phyloP scores from a whole-genome alignment of 2,797 vertebrate species.

The Morus bassanus region DNA sequence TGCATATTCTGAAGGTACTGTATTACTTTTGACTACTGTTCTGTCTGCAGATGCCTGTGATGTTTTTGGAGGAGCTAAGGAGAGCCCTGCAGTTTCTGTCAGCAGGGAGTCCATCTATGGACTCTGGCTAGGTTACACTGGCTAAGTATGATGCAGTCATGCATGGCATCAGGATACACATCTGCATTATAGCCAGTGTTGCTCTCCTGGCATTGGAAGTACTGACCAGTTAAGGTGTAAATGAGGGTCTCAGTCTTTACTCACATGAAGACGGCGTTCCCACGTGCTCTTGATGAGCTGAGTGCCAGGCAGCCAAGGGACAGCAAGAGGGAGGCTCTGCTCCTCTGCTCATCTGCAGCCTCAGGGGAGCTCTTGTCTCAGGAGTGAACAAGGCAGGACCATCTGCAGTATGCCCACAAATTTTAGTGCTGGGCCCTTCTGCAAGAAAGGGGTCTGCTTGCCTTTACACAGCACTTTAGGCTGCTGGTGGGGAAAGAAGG shows the following conservation, averaged over 20 bases:
- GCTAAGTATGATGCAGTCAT: not conserved
- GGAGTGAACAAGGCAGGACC: not conserved
- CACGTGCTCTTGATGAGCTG: not conserved
- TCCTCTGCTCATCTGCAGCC: not conserved
- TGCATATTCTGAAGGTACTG: not conserved
- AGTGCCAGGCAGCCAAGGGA: not conserved
- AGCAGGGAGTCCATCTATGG: not conserved
- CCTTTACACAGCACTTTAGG: not conserved
- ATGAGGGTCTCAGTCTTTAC: not conserved
- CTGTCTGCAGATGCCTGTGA: not conserved
- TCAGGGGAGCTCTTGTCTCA: not conserved
- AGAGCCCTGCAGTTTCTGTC: not conserved
- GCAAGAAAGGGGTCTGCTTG: not conserved
- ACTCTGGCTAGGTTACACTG: not conserved
- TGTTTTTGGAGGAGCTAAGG: not conserved
- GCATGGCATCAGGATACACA: not conserved
- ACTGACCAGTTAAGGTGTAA: not conserved
- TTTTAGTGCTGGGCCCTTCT: not conserved
- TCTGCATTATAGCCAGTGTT: not conserved
- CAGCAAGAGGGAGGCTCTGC: not conserved
- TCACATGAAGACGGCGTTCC: not conserved
- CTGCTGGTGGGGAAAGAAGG: not conserved
- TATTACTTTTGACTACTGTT: not conserved
- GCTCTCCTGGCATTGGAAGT: not conserved
- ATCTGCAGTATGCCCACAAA: not conserved